Percentiles rank a stretch among this genome's conserved stretches.
phyloP scores from a whole-genome alignment of 2,113 vertebrate genomes.

The Urocitellus parryii region DNA sequence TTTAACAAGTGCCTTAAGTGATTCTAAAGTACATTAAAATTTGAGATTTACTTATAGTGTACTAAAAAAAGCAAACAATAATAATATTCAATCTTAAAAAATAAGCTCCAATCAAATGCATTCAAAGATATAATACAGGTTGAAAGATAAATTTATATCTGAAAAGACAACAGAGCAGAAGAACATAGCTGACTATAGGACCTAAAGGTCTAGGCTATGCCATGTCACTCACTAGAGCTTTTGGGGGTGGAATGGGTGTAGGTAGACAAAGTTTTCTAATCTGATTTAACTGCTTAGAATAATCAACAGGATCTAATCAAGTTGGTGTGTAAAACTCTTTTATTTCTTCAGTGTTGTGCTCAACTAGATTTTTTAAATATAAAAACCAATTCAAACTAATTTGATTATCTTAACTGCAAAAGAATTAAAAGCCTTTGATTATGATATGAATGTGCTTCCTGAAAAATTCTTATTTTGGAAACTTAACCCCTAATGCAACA shows the following conservation, averaged over 20 bases:
- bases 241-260: not conserved
- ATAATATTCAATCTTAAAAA: slow-evolving; percentile 13
- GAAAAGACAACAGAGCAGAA: not conserved
- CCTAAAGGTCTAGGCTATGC: not conserved
- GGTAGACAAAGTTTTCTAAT: not conserved
- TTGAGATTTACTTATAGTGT: not conserved
- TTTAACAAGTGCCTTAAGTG: not conserved
- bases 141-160: not conserved
- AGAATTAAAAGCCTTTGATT: not conserved
- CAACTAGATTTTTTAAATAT: not conserved
- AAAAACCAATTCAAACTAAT: slow-evolving; percentile 42
- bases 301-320: slow-evolving; percentile 23
- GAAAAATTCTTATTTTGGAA: not conserved
- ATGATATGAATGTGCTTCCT: not conserved
- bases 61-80: not conserved
- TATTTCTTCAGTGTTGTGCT: not conserved
- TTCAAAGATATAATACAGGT: not conserved
- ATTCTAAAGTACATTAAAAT: not conserved
- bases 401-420: slow-evolving; percentile 40
- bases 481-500: not conserved
- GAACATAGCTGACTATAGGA: not conserved
- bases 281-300: not conserved
- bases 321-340: not conserved
- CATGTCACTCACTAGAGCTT: not conserved
- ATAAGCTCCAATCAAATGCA: not conserved